phyloP scores from a whole-genome alignment of 2,113 vertebrate genomes.

The Rhynchopsitta pachyrhyncha region DNA sequence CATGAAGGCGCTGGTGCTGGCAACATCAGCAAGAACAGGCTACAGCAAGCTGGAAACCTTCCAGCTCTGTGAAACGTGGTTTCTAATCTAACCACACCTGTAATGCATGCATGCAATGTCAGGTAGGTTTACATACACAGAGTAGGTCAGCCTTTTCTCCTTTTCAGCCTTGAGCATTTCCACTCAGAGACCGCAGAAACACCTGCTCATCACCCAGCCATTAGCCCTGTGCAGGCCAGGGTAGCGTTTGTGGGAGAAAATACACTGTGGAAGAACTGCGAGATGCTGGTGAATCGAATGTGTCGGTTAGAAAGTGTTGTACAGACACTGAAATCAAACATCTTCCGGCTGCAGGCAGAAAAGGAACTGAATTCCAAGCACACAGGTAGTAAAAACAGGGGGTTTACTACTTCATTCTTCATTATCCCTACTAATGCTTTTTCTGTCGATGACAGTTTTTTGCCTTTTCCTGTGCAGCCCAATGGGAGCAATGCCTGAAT shows the following conservation, averaged over 20 bases:
- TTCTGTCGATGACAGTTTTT: not conserved
- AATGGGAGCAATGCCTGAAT: conserved; percentile 64
- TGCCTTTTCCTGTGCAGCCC: conserved; percentile 32
- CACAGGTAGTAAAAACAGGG: not conserved
- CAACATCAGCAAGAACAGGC: not conserved
- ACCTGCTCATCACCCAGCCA: not conserved
- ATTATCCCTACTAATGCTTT: not conserved
- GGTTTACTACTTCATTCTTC: not conserved
- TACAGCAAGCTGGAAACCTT: not conserved
- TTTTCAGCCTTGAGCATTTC: not conserved
- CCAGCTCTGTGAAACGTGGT: accelerated
- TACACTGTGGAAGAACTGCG: conserved; percentile 65
- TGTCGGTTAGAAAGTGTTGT: conserved; percentile 73
- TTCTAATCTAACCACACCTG: not conserved
- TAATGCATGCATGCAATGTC: accelerated
- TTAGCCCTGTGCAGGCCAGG: conserved; percentile 50
- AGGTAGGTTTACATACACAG: not conserved
- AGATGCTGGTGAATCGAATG: conserved; percentile 68
- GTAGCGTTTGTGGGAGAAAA: conserved; percentile 20
- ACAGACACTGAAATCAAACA: conserved; percentile 74
- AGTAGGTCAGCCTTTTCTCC: not conserved
- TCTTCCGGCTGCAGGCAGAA: conserved; percentile 71
- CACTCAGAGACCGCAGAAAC: not conserved
- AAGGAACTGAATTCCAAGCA: conserved; percentile 70
- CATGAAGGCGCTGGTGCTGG: not conserved